phyloP scores from a whole-genome alignment of 2,113 vertebrate genomes.

The Ia io region DNA sequence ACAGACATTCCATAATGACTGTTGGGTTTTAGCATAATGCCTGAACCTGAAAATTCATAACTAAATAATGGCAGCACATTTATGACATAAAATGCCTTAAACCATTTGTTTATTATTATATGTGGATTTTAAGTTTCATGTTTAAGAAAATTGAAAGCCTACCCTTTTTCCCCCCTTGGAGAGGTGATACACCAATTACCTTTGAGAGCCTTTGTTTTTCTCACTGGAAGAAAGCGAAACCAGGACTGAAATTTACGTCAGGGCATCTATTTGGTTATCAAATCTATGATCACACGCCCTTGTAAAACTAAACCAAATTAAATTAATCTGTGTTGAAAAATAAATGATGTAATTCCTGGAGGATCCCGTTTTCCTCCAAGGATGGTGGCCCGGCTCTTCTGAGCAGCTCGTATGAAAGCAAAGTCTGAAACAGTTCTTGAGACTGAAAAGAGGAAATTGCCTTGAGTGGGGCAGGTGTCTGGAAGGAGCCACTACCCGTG shows the following conservation, averaged over 20 bases:
- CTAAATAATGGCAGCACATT: slow-evolving; percentile 74
- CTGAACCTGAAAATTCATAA: slow-evolving; percentile 77
- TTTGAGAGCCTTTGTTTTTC: slow-evolving; percentile 56
- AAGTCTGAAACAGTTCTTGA: slow-evolving; percentile 11
- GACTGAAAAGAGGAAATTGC: slow-evolving; percentile 21
- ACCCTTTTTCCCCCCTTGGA: background rate
- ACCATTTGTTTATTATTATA: slow-evolving; percentile 77
- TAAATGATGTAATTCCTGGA: slow-evolving; percentile 70
- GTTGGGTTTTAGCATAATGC: slow-evolving; percentile 66
- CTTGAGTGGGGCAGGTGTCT: slow-evolving; percentile 34
- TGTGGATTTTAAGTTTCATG: slow-evolving; percentile 70
- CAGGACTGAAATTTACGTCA: slow-evolving; percentile 34
- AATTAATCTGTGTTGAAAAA: slow-evolving; percentile 73
- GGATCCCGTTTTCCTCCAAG: slow-evolving; percentile 27
- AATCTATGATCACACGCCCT: slow-evolving; percentile 52
- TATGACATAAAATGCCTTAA: slow-evolving; percentile 69
- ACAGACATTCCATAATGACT: slow-evolving; percentile 75
- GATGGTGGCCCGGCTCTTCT: slow-evolving; percentile 37
- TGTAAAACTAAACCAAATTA: slow-evolving; percentile 67
- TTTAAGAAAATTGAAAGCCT: slow-evolving; percentile 71
- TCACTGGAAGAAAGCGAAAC: slow-evolving; percentile 58
- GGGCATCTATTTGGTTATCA: slow-evolving; percentile 66
- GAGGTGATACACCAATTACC: slow-evolving; percentile 51
- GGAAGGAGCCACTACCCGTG: background rate
- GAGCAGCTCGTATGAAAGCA: background rate